These are phyloP conservation scores for Peromyscus leucopus DNA, from an alignment of 2,113 vertebrate genomes.

Conservation along the genomic window DNA sequence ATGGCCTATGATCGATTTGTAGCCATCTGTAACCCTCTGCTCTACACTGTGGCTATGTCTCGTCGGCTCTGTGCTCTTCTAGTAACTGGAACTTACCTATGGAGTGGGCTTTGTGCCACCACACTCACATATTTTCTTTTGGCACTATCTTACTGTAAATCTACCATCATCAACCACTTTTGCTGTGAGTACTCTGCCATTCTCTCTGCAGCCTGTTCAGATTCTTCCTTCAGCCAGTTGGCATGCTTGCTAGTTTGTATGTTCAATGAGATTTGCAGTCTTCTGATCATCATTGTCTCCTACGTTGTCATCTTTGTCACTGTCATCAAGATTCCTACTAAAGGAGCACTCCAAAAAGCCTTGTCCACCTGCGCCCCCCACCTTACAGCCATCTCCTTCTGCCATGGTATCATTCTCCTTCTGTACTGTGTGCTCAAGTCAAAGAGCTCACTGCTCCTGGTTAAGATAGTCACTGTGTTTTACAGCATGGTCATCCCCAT, in stretches of 20 bases:
- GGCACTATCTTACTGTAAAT: conserved; percentile 43
- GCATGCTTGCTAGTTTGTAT: conserved; percentile 58
- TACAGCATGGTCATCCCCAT: neutral
- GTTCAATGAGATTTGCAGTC: conserved; percentile 40
- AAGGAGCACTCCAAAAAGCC: neutral
- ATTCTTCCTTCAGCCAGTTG: conserved; percentile 33
- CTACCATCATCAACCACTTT: conserved; percentile 63
- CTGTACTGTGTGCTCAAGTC: conserved; percentile 72
- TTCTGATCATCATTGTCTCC: conserved; percentile 58
- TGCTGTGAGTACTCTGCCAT: conserved; percentile 73
- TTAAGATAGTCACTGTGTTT: neutral
- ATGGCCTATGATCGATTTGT: conserved; percentile 73
- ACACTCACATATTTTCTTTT: conserved; percentile 63
- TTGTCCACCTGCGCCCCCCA: conserved; percentile 68
- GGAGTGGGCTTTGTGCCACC: conserved; percentile 51
- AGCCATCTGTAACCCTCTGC: conserved; percentile 67
- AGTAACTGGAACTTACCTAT: conserved; percentile 48
- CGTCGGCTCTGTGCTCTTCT: conserved; percentile 44
- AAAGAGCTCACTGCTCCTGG: neutral
- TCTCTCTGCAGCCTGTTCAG: conserved; percentile 61
- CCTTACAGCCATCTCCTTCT: conserved; percentile 49
- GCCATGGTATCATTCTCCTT: conserved; percentile 57
- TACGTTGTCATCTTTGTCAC: conserved; percentile 57
- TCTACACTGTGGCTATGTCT: conserved; percentile 67
- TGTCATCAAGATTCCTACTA: conserved; percentile 36